These are phyloP conservation scores for Mormyrops boulengeri DNA, from an alignment of 2,797 vertebrate genomes.

Conservation along the genomic window DNA sequence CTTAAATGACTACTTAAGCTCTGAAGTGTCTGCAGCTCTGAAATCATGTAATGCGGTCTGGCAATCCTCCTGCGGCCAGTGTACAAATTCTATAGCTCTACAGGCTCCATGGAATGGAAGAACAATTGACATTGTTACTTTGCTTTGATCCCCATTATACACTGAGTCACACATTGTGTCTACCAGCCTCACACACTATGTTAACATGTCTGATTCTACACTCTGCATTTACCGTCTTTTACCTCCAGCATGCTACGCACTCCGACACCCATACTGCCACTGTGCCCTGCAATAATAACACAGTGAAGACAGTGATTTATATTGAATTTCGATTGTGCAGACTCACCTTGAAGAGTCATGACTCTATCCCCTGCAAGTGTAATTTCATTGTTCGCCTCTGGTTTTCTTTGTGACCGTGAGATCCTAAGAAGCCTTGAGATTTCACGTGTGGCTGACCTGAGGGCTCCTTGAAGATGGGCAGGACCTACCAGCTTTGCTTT, in stretches of 20 bases:
- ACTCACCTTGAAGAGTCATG: background rate
- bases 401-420: background rate
- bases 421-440: background rate
- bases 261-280: background rate
- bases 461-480: background rate
- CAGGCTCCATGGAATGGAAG: background rate
- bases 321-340: background rate
- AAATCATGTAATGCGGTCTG: background rate
- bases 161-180: background rate
- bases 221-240: background rate
- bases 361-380: background rate
- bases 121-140: background rate
- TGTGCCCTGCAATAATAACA: background rate
- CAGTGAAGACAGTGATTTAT: background rate
- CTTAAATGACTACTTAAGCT: constrained; percentile 4
- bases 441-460: background rate
- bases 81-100: background rate
- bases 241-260: background rate
- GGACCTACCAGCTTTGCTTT: background rate
- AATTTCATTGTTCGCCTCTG: background rate
- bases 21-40: background rate
- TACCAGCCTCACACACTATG: background rate
- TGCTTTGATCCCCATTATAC: background rate
- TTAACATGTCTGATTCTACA: background rate
- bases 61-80: background rate